These are phyloP conservation scores for Rhinichthys osculus DNA, from an alignment of 2,797 vertebrate genomes.

Conservation along the genomic window DNA sequence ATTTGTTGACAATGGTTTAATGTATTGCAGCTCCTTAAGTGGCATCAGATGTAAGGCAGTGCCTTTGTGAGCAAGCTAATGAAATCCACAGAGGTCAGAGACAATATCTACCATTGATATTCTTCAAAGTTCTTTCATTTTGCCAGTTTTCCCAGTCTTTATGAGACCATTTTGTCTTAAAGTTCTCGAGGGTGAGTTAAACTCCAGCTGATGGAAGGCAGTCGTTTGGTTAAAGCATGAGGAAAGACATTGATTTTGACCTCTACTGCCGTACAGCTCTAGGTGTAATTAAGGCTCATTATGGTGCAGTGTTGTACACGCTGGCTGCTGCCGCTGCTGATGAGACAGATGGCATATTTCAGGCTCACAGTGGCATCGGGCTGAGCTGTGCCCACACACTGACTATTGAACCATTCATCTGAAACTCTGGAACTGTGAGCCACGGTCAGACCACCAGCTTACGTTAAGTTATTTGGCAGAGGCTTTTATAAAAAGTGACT, in stretches of 20 bases:
- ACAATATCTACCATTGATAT: background rate
- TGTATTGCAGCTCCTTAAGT: too few species aligned
- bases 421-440: constrained; percentile 15
- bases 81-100: background rate
- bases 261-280: background rate
- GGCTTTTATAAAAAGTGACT: background rate
- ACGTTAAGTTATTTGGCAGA: background rate
- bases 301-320: background rate
- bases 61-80: background rate
- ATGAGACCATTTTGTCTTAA: constrained; percentile 32
- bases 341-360: constrained; percentile 39
- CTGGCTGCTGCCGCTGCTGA: constrained; percentile 10
- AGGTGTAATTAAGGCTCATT: constrained; percentile 39
- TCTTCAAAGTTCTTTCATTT: background rate
- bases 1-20: constrained; percentile 19
- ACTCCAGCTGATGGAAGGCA: background rate
- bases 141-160: background rate
- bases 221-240: constrained; percentile 7
- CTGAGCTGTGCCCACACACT: constrained; percentile 28
- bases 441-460: background rate
- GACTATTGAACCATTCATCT: constrained; percentile 8
- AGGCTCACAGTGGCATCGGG: background rate
- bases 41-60: background rate
- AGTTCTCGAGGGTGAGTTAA: constrained; percentile 2
- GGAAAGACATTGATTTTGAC: constrained; percentile 34